Evolutionary conservation across 30 jellyfish, hydroid and myxozoan species (phyloP).

Genomic region (Nemopilema nomurai): DNA sequence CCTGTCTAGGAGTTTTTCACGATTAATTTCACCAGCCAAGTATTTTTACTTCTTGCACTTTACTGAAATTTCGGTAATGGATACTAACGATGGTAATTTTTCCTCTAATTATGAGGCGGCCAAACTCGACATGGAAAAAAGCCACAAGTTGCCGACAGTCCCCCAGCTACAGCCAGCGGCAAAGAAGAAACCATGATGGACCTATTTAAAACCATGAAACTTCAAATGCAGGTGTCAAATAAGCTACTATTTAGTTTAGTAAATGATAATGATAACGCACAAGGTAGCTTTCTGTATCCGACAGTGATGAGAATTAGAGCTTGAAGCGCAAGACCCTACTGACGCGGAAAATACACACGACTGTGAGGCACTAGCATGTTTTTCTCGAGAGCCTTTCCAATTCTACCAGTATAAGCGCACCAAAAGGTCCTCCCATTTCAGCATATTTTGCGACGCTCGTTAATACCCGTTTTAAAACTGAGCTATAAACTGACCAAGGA

Average conservation of each 20-base stretch:
- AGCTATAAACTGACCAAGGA: conserved; percentile 23
- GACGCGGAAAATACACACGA: neutral
- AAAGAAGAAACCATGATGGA: neutral
- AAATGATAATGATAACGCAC: neutral
- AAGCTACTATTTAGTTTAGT: neutral
- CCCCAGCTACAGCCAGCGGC: neutral
- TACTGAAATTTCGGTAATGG: neutral
- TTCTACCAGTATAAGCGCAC: conserved; percentile 1
- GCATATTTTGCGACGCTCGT: conserved; percentile 15
- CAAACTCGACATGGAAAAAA: neutral
- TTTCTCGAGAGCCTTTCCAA: conserved; percentile 9
- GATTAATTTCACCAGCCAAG: neutral
- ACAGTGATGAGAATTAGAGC: too few relatives aligned
- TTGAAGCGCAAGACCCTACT: neutral
- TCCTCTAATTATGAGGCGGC: neutral
- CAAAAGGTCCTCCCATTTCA: conserved; percentile 27
- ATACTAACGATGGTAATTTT: neutral
- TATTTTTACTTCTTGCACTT: too few relatives aligned
- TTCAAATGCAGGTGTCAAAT: neutral
- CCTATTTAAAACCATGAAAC: neutral
- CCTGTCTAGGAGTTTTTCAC: neutral
- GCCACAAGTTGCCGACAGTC: neutral
- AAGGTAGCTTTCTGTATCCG: neutral
- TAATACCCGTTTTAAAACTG: conserved; percentile 14
- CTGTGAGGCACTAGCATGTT: neutral